phyloP scores from a whole-genome alignment of 2,888 invertebrate genomes.

The Sphaerophoria rueppellii region DNA sequence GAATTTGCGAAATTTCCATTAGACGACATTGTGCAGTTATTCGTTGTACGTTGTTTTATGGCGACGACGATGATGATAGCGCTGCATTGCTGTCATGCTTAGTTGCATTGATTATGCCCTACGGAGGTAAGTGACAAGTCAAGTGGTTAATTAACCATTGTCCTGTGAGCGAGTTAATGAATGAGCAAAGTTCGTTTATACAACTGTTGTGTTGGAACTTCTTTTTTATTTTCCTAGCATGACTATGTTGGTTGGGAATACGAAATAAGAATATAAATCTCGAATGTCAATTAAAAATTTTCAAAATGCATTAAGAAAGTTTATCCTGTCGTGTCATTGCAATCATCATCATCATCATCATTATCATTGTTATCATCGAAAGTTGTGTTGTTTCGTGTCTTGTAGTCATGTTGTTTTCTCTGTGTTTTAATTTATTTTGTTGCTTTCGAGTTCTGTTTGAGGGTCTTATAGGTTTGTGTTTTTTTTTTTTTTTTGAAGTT shows the following conservation, averaged over 20 bases:
- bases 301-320: slow-evolving; percentile 64
- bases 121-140: slow-evolving; percentile 63
- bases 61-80: not conserved
- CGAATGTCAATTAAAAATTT: slow-evolving; percentile 69
- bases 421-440: no score
- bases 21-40: not conserved
- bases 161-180: slow-evolving; percentile 55
- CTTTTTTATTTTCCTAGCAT: not conserved
- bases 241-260: not conserved
- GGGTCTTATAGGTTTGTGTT: no score
- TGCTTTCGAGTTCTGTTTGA: no score
- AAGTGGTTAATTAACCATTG: slow-evolving; percentile 71
- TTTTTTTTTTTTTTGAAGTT: no score
- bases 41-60: not conserved
- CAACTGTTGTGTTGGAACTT: not conserved
- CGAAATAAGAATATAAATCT: slow-evolving; percentile 34
- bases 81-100: slow-evolving; percentile 19
- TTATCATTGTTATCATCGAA: not conserved
- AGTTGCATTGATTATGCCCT: slow-evolving; percentile 58
- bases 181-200: slow-evolving; percentile 23
- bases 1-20: slow-evolving; percentile 31
- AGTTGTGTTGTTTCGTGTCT: not conserved
- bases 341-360: not conserved
- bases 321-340: slow-evolving; percentile 21
- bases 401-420: not conserved